Conservation (phyloP, 2,888 invertebrate genomes). For the Nephrotoma guestfalica region DNA sequence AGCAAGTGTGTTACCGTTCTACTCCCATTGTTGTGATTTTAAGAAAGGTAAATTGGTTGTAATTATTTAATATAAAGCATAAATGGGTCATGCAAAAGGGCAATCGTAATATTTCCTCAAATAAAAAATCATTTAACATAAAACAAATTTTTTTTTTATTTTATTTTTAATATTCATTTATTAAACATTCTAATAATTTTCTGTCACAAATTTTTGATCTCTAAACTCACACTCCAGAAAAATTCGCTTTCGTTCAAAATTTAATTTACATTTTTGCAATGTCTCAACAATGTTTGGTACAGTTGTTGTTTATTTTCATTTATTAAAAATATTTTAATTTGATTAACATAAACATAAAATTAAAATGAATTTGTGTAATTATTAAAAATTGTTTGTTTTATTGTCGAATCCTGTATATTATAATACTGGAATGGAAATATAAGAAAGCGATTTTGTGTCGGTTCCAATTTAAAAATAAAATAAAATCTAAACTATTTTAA, state of each 20-base stretch:
- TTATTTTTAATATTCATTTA: neutral
- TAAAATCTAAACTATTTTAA: neutral
- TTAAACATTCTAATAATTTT: neutral
- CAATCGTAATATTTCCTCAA: neutral
- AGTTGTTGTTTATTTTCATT: neutral
- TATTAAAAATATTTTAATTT: neutral
- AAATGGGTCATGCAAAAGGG: too few relatives aligned
- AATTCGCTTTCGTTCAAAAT: neutral
- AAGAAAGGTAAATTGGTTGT: too few relatives aligned
- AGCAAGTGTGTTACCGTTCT: too few relatives aligned
- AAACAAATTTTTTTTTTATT: neutral
- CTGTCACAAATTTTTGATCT: neutral
- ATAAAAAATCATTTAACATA: neutral
- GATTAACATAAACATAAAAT: neutral
- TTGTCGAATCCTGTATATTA: neutral
- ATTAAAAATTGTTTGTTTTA: neutral
- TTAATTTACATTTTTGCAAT: neutral
- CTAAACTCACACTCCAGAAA: neutral
- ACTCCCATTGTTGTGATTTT: too few relatives aligned
- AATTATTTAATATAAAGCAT: too few relatives aligned
- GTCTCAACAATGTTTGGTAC: neutral
- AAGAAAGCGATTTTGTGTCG: neutral
- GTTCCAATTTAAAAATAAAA: neutral
- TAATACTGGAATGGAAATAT: neutral
- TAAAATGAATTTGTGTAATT: neutral